Evolutionary conservation across 2,113 vertebrate species (phyloP), one percentile per base, ranked within the genome.

Genomic region (Excalfactoria chinensis): DNA sequence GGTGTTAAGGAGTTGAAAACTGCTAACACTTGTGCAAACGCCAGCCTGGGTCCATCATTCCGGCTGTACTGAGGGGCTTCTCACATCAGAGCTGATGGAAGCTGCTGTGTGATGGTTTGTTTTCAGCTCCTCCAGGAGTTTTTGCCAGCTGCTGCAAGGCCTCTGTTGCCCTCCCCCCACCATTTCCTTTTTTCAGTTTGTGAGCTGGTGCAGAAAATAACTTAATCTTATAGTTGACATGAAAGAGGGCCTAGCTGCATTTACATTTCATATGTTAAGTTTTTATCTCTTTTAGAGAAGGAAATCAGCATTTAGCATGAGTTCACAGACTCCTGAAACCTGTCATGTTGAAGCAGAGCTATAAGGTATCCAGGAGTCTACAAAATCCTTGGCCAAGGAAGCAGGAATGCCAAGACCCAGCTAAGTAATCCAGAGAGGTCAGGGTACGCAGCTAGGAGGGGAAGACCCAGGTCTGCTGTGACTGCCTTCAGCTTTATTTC

Each of bases 401-500:
- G 30, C 32, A 63, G 76, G 30, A 72, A 69, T 2, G 3, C 34
- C 71, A 79, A 79, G 51, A 93, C 63, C 26, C 60, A 85, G 46
- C 41, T 82, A 81, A 32, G 34, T 63, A 76, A 85, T 43, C 34
- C 26, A 1, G 49, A 55, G 63, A 82, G 63, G 44, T 76, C 55
- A 66, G 12, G 44, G n/a, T 41, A 40, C 32, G 37, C 49, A 30
- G 71, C 17, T 18, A 30, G 60, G 41, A 79, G 46, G 44, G 68
- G 63, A 93, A 95, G 87, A 91, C 49, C 68, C 49, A 85, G 59
- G 37, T 84, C 79, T 72, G 22, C 37, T 6, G 9, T 46, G 44
- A n/a, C 79, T 63, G 51, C 64, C 51, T 46, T 73, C 35, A 89
- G 72, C 55, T 88, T 88, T 89, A 83, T 86, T 89, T 86, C 93